Base-by-base conservation (phyloP, 2,113 vertebrate genomes). In the Chlamydotis undulata region DNA sequence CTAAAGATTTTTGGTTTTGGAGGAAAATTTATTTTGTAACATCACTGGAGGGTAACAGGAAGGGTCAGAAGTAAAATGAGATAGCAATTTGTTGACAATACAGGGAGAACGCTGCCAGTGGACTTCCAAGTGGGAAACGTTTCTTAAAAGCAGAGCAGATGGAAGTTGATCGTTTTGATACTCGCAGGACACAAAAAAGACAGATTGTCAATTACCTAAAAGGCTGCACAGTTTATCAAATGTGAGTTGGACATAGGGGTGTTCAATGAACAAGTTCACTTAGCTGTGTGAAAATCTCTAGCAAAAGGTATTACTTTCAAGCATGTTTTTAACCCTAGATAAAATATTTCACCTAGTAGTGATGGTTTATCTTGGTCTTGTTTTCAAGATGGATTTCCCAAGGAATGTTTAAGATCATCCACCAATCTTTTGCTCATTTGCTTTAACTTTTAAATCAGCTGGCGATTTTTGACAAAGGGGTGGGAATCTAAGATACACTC, bases 131-230 rank as follows among this genome's bases (percentile, higher is more conserved):
- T 55, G 35, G 60, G 56, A 90, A 93, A 69, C 6, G 1, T 79
- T 90, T 90, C 94, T 94, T 93, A 87, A 96, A 89, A 93, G n/a
- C 28, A 87, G 47, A 57, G 45, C 70, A 97, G 77, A 80, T 87
- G 74, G 70, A 89, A 84, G 57, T 3, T 86, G 83, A 83, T 82
- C 2, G 37, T 93, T 95, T 95, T 90, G 74, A 53, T 87, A 71
- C 43, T 91, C 57, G 75, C 37, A 89, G 73, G 53, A 94, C 29
- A 63, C 45, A 76, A 74, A 96, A 71, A 7, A 90, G 90, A 90
- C 76, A 83, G 67, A 74, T 74, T 89, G 76, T 84, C 92, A 94
- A 50, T 85, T 92, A 93, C 55, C 37, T 89, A 81, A 92, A 92
- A 95, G 75, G 16, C 81, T 70, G 29, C 17, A 53, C 67, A 57